These are phyloP conservation scores for Grapholita molesta DNA, from an alignment of 1,140 invertebrate genomes.

Conservation along the genomic window DNA sequence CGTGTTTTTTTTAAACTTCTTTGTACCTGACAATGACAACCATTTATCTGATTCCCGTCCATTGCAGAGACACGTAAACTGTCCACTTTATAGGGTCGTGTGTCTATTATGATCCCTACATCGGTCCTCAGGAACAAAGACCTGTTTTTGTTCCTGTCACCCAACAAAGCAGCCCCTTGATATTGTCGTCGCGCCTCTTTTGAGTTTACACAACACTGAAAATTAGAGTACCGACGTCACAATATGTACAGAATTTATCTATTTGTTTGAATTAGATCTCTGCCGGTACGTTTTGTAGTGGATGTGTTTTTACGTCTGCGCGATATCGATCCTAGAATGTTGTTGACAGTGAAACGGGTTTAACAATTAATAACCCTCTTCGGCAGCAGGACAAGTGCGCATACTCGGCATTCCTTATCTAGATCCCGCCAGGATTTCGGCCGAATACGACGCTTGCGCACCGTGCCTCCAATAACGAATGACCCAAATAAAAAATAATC, in stretches of 20 bases:
- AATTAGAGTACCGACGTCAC: conserved; percentile 65
- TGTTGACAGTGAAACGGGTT: conserved; percentile 73
- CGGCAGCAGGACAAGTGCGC: conserved; percentile 46
- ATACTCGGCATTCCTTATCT: conserved; percentile 44
- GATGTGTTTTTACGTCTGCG: conserved; percentile 44
- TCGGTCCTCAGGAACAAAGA: conserved; percentile 38
- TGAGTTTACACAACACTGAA: conserved; percentile 75
- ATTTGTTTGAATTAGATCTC: conserved; percentile 50
- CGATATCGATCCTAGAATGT: conserved; percentile 64
- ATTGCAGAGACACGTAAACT: conserved; percentile 30
- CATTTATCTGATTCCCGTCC: conserved; percentile 13
- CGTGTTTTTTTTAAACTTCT: background rate
- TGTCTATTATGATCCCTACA: conserved; percentile 49
- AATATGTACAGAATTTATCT: conserved; percentile 60
- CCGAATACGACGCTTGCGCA: conserved; percentile 20
- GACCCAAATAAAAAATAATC: conserved; percentile 60
- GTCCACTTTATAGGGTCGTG: conserved; percentile 52
- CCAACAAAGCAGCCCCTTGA: conserved; percentile 40
- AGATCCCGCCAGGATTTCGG: conserved; percentile 8
- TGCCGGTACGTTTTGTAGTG: conserved; percentile 57
- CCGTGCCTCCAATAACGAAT: conserved; percentile 34
- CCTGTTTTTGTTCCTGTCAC: conserved; percentile 19
- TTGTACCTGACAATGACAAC: conserved; percentile 5
- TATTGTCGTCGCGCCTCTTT: conserved; percentile 63
- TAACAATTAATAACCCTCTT: conserved; percentile 72